phyloP scores from a whole-genome alignment of 1,140 invertebrate species.

The Tetraneura akinire region DNA sequence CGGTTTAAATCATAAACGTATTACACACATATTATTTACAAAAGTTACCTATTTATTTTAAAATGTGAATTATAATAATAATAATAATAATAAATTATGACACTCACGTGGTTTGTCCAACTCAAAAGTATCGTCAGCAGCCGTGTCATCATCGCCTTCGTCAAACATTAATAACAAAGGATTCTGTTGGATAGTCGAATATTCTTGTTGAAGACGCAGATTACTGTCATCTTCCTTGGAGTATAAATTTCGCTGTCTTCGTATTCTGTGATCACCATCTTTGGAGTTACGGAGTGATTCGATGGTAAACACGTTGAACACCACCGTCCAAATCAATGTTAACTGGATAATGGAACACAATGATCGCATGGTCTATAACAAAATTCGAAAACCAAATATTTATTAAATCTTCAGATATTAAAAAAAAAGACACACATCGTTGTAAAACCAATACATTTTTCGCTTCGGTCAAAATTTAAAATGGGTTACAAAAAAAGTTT shows the following conservation, averaged over 20 bases:
- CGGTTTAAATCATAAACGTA: too few species aligned
- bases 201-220: background rate
- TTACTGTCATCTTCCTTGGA: background rate
- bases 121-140: background rate
- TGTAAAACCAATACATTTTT: too few species aligned
- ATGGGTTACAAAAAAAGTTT: background rate
- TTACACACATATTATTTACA: too few species aligned
- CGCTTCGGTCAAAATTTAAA: background rate
- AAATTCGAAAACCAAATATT: background rate
- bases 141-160: background rate
- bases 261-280: background rate
- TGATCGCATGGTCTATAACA: conserved; percentile 11
- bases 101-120: conserved; percentile 35
- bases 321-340: background rate
- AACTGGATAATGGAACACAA: background rate
- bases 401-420: background rate
- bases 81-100: too few species aligned
- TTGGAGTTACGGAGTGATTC: background rate
- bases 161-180: background rate
- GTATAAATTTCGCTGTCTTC: background rate
- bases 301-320: background rate
- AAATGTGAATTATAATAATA: too few species aligned
- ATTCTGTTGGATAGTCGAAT: background rate
- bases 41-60: too few species aligned
- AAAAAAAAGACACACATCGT: too few species aligned